phyloP scores from a whole-genome alignment of 2,888 invertebrate species.

The Chirona hameri region DNA sequence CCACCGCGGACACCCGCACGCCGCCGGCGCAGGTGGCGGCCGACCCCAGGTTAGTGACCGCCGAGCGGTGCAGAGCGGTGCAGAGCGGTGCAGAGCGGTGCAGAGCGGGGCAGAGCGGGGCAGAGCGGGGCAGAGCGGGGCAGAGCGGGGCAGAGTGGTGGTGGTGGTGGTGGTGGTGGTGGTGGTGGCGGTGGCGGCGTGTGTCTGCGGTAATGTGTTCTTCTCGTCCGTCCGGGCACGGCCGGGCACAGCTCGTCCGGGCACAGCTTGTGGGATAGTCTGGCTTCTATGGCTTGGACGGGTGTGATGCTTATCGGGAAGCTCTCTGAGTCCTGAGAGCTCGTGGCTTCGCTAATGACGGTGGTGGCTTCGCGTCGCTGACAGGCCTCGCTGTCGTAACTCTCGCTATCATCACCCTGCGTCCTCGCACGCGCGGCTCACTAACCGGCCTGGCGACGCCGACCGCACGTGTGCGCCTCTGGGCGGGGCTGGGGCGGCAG shows the following conservation, averaged over 20 bases:
- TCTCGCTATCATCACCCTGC: no score
- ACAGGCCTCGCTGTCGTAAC: neutral
- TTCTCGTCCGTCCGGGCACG: no score
- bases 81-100: no score
- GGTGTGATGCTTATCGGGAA: neutral
- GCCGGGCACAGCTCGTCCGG: no score
- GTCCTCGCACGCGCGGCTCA: no score
- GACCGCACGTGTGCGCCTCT: neutral
- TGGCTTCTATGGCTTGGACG: neutral
- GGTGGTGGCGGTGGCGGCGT: neutral
- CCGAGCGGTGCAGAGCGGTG: no score
- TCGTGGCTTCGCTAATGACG: neutral
- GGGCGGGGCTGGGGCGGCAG: no score
- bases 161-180: neutral
- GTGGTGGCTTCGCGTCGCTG: neutral
- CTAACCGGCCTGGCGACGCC: no score
- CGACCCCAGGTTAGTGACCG: neutral
- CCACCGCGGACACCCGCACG: neutral
- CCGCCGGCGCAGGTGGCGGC: conserved; percentile 33
- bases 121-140: neutral
- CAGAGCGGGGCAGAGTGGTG: neutral
- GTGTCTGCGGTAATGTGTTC: no score
- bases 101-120: neutral
- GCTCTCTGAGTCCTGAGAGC: no score
- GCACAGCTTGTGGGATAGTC: no score